A percentile compares a stretch with the other conserved stretches of the same genome.
phyloP scores from a whole-genome alignment of 2,113 vertebrate genomes.

The Lophius piscatorius region DNA sequence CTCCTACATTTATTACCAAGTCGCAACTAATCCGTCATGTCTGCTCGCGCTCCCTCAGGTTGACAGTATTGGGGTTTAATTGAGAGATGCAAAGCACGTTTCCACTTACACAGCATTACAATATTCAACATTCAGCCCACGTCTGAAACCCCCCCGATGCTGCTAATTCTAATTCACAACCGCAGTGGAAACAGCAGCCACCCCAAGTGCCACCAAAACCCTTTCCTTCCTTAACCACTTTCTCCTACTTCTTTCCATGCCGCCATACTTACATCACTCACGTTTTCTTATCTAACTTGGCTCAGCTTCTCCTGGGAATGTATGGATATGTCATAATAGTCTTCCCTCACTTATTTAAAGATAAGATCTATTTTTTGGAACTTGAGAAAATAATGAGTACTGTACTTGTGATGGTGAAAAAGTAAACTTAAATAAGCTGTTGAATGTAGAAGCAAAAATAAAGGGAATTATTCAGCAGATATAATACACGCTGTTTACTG shows the following conservation, averaged over 20 bases:
- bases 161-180: slow-evolving; percentile 57
- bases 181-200: slow-evolving; percentile 9
- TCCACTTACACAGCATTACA: slow-evolving; percentile 26
- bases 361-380: too few species aligned
- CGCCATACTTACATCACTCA: too few species aligned
- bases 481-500: too few species aligned
- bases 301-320: too few species aligned
- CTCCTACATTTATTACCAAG: background rate
- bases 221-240: background rate
- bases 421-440: too few species aligned
- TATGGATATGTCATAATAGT: too few species aligned
- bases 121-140: slow-evolving; percentile 40
- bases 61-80: background rate
- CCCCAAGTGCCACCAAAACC: slow-evolving; percentile 10
- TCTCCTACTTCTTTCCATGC: too few species aligned
- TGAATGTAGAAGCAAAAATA: too few species aligned
- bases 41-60: slow-evolving; percentile 10
- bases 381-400: background rate
- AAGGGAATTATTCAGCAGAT: too few species aligned
- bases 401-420: background rate
- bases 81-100: slow-evolving; percentile 41
- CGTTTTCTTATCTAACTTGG: too few species aligned
- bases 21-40: slow-evolving; percentile 21
- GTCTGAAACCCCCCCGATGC: slow-evolving; percentile 11
- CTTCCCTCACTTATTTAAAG: too few species aligned